phyloP scores from a whole-genome alignment of 30 jellyfish, hydroid and myxozoan genomes.

The Hydractinia echinata region DNA sequence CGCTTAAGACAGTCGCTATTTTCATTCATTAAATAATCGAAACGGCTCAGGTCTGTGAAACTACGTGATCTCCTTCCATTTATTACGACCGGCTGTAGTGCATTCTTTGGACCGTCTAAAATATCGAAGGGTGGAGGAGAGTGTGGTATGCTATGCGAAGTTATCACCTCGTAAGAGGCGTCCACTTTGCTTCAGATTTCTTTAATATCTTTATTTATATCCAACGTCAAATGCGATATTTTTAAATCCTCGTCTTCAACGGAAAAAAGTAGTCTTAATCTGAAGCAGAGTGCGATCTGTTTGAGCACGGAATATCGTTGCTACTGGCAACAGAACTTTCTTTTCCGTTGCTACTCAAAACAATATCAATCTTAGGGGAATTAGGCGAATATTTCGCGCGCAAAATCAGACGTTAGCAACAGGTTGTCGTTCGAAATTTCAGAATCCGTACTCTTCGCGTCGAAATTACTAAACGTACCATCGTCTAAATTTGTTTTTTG shows the following conservation, averaged over 20 bases:
- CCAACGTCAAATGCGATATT: too few species aligned
- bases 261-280: too few species aligned
- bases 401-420: neutral
- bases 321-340: neutral
- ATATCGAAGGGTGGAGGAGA: slow-evolving; percentile 25
- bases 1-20: neutral
- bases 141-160: slow-evolving; percentile 39
- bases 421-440: neutral
- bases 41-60: neutral
- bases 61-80: neutral
- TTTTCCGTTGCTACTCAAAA: neutral
- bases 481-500: neutral
- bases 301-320: neutral
- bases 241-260: neutral
- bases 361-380: neutral
- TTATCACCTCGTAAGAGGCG: slow-evolving; percentile 30
- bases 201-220: neutral
- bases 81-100: neutral
- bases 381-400: neutral
- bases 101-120: slow-evolving; percentile 20
- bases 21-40: neutral
- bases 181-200: slow-evolving; percentile 4
- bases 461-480: neutral
- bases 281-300: too few species aligned
- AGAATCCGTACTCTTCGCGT: slow-evolving; percentile 17